These are phyloP conservation scores for Brachionus rotundiformis DNA, from an alignment of 1,140 invertebrate species.

Conservation along the genomic window DNA sequence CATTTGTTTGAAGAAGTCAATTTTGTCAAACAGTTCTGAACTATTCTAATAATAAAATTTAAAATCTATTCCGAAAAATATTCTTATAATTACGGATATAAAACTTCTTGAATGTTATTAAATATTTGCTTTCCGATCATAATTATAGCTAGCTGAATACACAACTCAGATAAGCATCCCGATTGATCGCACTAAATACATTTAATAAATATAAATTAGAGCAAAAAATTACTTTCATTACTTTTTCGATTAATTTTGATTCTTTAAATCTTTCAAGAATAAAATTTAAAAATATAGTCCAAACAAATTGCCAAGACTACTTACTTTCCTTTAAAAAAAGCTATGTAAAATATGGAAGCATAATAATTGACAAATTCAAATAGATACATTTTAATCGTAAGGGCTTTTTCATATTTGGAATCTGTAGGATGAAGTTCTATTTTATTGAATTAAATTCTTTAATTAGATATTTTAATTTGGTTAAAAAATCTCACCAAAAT, in stretches of 20 bases:
- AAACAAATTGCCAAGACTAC: background rate
- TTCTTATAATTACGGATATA: conserved; percentile 67
- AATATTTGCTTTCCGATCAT: conserved; percentile 83
- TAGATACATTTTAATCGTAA: conserved; percentile 94
- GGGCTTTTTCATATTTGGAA: conserved; percentile 93
- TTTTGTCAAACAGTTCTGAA: conserved; percentile 68
- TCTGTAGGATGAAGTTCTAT: conserved; percentile 87
- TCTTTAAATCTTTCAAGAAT: background rate
- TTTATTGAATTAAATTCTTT: conserved; percentile 45
- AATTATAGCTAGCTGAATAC: conserved; percentile 78
- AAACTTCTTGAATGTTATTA: conserved; percentile 73
- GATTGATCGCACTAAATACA: conserved; percentile 72
- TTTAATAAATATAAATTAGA: background rate
- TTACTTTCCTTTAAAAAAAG: conserved; percentile 87
- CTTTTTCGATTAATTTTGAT: conserved; percentile 23
- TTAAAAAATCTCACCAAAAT: conserved; percentile 52
- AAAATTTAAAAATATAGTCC: background rate
- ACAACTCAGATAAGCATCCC: conserved; percentile 79
- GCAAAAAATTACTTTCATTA: background rate
- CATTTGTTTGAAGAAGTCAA: conserved; percentile 64
- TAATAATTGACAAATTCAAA: conserved; percentile 99
- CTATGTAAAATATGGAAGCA: conserved; percentile 96
- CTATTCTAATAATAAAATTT: background rate
- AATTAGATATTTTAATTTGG: conserved; percentile 13
- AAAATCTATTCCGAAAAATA: background rate